Percentiles rank a stretch among this genome's conserved stretches.
These are phyloP conservation scores for Parelbella ahira DNA, from an alignment of 2,888 invertebrate genomes.

Conservation along the genomic window DNA sequence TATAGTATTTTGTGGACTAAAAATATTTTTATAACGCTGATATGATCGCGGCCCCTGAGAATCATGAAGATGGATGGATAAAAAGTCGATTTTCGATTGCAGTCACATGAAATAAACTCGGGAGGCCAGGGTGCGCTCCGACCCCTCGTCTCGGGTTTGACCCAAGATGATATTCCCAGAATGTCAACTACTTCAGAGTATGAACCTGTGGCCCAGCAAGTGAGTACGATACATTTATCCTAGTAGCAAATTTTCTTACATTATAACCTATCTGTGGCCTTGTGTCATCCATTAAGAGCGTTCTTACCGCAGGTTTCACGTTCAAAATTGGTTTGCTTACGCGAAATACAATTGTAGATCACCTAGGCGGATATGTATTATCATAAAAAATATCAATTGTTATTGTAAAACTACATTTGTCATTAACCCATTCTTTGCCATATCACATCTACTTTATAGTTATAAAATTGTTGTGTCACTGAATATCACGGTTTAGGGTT, in stretches of 20 bases:
- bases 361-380: not conserved
- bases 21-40: constrained; percentile 67
- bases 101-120: constrained; percentile 71
- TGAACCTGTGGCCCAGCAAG: constrained; percentile 77
- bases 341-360: too few relatives aligned
- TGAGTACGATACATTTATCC: too few relatives aligned
- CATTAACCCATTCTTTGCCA: too few relatives aligned
- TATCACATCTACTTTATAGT: too few relatives aligned
- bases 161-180: constrained; percentile 79
- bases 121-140: constrained; percentile 72
- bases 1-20: constrained; percentile 70
- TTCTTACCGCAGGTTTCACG: not conserved
- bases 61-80: constrained; percentile 61
- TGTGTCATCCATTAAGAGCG: not conserved
- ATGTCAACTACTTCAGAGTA: constrained; percentile 78
- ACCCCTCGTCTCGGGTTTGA: constrained; percentile 74
- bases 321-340: not conserved
- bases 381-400: not conserved
- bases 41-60: constrained; percentile 41
- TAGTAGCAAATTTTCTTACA: constrained; percentile 15
- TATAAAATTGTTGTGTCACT: too few relatives aligned
- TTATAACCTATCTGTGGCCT: constrained; percentile 25
- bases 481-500: too few relatives aligned
- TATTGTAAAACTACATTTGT: too few relatives aligned
- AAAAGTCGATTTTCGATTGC: constrained; percentile 73